These are phyloP conservation scores for Apaloderma vittatum DNA, from an alignment of 2,113 vertebrate species.

Conservation along the genomic window DNA sequence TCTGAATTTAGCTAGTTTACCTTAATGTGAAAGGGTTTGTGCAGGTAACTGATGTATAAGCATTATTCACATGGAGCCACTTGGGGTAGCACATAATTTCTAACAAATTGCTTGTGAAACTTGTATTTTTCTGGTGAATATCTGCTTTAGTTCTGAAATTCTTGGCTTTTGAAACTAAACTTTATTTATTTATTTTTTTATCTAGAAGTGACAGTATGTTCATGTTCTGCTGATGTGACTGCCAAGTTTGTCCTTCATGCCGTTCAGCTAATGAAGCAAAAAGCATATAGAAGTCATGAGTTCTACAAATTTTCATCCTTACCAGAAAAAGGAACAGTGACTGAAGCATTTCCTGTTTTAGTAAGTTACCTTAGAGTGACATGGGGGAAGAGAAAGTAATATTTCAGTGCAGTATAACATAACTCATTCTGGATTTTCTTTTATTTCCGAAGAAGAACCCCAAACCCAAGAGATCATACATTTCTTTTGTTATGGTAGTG, in stretches of 20 bases:
- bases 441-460: neutral
- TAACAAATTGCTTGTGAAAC: neutral
- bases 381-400: neutral
- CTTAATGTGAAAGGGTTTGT: neutral
- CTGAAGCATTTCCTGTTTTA: conserved; percentile 94
- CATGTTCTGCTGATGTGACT: conserved; percentile 91
- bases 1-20: neutral
- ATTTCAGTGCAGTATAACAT: neutral
- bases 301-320: conserved; percentile 98
- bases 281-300: conserved; percentile 94
- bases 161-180: neutral
- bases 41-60: neutral
- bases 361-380: conserved; percentile 76
- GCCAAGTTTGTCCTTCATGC: conserved; percentile 98
- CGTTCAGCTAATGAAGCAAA: conserved; percentile 94
- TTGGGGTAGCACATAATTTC: neutral
- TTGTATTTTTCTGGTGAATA: neutral
- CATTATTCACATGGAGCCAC: neutral
- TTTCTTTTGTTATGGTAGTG: neutral
- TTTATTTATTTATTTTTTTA: neutral
- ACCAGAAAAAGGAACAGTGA: conserved; percentile 92
- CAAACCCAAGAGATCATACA: neutral
- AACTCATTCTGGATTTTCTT: neutral
- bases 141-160: neutral
- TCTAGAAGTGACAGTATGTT: conserved; percentile 91